These are phyloP conservation scores for Microtus ochrogaster DNA, from an alignment of 2,113 vertebrate species.

Conservation along the genomic window DNA sequence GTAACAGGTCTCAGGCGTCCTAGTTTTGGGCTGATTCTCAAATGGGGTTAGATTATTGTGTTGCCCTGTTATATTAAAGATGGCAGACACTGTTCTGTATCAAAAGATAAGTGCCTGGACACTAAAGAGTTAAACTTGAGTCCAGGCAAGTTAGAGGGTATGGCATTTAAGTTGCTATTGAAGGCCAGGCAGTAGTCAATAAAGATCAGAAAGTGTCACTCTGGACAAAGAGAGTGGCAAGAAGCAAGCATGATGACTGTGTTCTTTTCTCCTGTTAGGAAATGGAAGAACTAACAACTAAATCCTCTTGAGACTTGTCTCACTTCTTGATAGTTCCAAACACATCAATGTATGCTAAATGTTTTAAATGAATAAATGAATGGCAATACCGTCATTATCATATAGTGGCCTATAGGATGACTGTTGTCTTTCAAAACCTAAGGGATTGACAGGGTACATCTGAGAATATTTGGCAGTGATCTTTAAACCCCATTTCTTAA, in stretches of 20 bases:
- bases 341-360: slow-evolving; percentile 3
- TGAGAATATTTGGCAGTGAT: not conserved
- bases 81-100: not conserved
- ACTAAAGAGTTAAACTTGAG: slow-evolving; percentile 14
- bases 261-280: not conserved
- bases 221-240: not conserved
- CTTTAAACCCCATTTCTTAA: slow-evolving; percentile 1
- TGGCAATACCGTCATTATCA: not conserved
- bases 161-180: not conserved
- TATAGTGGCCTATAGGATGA: not conserved
- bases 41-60: not conserved
- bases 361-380: slow-evolving; percentile 40
- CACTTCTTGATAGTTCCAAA: not conserved
- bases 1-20: not conserved
- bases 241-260: not conserved
- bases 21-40: not conserved
- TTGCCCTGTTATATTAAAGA: not conserved
- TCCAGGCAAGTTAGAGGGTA: not conserved
- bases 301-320: not conserved
- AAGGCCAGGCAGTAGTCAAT: not conserved
- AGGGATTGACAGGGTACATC: not conserved
- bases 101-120: not conserved
- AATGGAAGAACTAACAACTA: not conserved
- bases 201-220: not conserved
- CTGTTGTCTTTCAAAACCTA: slow-evolving; percentile 13